phyloP scores from a whole-genome alignment of 2,797 vertebrate genomes.

The Molossus molossus region DNA sequence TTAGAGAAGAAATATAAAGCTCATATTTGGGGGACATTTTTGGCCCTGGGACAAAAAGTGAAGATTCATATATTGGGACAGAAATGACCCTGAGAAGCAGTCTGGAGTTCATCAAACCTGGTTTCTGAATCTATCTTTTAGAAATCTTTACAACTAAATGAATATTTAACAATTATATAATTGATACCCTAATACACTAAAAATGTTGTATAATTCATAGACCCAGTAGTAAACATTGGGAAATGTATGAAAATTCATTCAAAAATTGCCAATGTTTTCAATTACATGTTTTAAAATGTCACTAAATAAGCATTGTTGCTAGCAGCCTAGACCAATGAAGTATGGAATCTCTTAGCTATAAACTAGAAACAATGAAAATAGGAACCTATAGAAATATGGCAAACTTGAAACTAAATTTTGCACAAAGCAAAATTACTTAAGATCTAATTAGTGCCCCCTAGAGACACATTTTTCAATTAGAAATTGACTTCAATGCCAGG shows the following conservation, averaged over 20 bases:
- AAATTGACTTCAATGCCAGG: constrained; percentile 29
- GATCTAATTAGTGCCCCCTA: neutral
- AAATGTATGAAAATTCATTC: neutral
- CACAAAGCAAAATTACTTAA: neutral
- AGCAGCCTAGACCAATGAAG: neutral
- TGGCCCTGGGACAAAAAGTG: neutral
- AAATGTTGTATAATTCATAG: neutral
- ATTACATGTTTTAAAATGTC: neutral
- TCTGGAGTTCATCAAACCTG: neutral
- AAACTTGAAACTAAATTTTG: neutral
- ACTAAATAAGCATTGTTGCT: neutral
- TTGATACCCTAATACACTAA: neutral
- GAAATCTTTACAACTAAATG: neutral
- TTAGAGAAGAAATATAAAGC: neutral
- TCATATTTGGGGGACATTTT: neutral
- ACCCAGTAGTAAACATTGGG: neutral
- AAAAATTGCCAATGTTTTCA: constrained; percentile 34
- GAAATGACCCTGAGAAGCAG: neutral
- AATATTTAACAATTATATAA: neutral
- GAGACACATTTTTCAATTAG: constrained; percentile 68
- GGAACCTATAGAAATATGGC: neutral
- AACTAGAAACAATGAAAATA: neutral
- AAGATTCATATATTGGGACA: neutral
- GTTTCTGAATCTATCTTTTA: neutral
- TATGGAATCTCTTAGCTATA: neutral